A percentile compares a stretch with the other conserved stretches of the same genome.
phyloP scores from a whole-genome alignment of 2,113 vertebrate species.

The Lanius collurio region DNA sequence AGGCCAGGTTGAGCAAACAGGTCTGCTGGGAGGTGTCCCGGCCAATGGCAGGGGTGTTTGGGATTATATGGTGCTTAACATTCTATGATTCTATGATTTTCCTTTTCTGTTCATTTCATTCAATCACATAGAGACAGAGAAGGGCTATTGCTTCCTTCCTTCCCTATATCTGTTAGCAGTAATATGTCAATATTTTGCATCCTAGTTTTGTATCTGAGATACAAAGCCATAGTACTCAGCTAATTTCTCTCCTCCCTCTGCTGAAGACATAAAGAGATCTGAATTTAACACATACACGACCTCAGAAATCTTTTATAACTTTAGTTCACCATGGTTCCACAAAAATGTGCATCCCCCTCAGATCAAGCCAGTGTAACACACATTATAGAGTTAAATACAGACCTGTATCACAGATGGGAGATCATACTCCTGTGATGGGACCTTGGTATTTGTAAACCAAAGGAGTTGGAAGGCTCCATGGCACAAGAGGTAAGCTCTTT shows the following conservation, averaged over 20 bases:
- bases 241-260: background rate
- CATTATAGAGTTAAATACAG: background rate
- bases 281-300: background rate
- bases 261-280: background rate
- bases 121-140: background rate
- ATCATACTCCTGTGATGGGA: background rate
- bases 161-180: background rate
- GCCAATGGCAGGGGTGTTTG: accelerated
- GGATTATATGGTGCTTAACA: background rate
- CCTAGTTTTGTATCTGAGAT: background rate
- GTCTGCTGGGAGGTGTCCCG: background rate
- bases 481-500: background rate
- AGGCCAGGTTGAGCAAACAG: background rate
- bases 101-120: background rate
- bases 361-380: background rate
- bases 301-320: background rate
- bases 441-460: background rate
- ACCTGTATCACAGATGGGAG: background rate
- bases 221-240: background rate
- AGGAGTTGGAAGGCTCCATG: background rate
- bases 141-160: background rate
- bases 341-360: background rate
- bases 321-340: background rate
- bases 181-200: background rate
- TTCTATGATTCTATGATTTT: background rate